Evolutionary conservation across 2,888 invertebrate species (phyloP).

Genomic region (Polyploca ridens): DNA sequence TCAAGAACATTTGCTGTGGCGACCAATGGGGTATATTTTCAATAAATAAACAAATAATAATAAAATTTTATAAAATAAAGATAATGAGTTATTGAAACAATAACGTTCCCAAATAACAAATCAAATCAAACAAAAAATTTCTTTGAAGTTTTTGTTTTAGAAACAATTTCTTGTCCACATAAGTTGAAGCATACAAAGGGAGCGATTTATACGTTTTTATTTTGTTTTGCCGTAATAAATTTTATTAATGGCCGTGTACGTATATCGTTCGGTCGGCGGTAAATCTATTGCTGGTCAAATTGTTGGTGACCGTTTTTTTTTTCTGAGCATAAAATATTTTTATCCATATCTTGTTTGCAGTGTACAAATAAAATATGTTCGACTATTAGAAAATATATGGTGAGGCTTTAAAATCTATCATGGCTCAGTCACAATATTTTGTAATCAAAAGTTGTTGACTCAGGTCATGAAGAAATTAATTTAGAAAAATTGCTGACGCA

Average conservation of each 20-base stretch:
- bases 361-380: not conserved
- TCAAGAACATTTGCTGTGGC: too few relatives aligned
- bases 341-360: not conserved
- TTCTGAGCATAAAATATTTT: not conserved
- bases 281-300: constrained; percentile 24
- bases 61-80: too few relatives aligned
- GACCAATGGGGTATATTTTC: too few relatives aligned
- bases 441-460: too few relatives aligned
- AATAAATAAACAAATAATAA: too few relatives aligned
- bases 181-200: constrained; percentile 6
- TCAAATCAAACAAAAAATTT: not conserved
- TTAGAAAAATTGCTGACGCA: too few relatives aligned
- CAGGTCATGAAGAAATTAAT: too few relatives aligned
- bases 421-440: not conserved
- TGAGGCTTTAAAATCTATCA: not conserved
- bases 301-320: constrained; percentile 1
- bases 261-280: constrained; percentile 18
- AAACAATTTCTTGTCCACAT: constrained; percentile 3
- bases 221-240: constrained; percentile 23
- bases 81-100: too few relatives aligned
- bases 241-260: constrained; percentile 24
- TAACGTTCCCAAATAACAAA: not conserved
- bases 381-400: not conserved
- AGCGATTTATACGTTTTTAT: constrained; percentile 13
- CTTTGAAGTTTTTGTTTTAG: constrained; percentile 9